A percentile compares a stretch with the other conserved stretches of the same genome.
These are phyloP conservation scores for Brenthis daphne DNA, from an alignment of 2,888 invertebrate species.

Conservation along the genomic window DNA sequence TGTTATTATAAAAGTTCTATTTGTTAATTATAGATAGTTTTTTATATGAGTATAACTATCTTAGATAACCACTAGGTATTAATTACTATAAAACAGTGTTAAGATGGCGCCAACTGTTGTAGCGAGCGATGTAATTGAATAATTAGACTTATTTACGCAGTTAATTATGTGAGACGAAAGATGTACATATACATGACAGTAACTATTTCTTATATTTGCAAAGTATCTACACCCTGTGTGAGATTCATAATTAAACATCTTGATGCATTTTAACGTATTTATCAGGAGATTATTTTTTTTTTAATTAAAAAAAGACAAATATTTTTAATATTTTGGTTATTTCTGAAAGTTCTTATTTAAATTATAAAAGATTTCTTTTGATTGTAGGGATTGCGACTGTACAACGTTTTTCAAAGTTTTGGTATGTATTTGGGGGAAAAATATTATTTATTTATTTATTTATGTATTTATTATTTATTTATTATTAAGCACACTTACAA, in stretches of 20 bases:
- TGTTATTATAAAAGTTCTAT: too few relatives aligned
- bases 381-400: not conserved
- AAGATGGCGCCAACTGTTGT: conserved; percentile 18
- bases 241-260: too few relatives aligned
- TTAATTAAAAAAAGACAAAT: too few relatives aligned
- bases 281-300: too few relatives aligned
- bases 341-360: too few relatives aligned
- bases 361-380: too few relatives aligned
- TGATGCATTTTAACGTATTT: too few relatives aligned
- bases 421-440: not conserved
- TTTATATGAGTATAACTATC: not conserved
- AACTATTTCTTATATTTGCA: not conserved
- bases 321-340: too few relatives aligned
- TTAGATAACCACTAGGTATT: not conserved
- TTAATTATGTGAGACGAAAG: conserved; percentile 21
- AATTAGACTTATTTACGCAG: conserved; percentile 23
- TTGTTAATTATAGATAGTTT: not conserved
- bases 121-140: conserved; percentile 19
- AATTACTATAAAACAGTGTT: conserved; percentile 6
- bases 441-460: not conserved
- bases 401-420: not conserved
- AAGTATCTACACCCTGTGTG: not conserved
- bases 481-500: too few relatives aligned
- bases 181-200: conserved; percentile 11
- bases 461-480: too few relatives aligned